Conservation (phyloP, 2,797 vertebrate genomes). For the Sebastes cheni region DNA sequence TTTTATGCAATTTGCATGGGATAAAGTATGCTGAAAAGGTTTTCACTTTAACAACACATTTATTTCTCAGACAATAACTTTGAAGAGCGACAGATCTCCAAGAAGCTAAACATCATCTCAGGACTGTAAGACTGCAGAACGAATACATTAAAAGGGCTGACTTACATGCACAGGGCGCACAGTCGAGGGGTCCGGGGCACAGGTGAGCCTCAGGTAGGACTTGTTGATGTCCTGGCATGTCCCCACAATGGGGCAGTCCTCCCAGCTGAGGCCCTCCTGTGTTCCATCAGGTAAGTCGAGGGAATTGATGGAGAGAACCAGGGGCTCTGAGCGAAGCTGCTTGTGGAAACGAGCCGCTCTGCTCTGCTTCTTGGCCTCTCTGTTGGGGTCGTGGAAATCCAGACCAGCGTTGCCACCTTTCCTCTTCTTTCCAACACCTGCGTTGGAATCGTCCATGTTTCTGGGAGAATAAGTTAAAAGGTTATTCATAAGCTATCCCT, state of each 20-base stretch:
- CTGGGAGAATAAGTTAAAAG: conserved; percentile 36
- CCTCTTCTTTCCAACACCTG: conserved; percentile 81
- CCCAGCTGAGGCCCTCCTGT: conserved; percentile 89
- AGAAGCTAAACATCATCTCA: background rate
- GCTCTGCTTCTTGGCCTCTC: conserved; percentile 93
- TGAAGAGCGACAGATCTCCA: background rate
- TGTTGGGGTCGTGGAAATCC: conserved; percentile 91
- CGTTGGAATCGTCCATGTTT: conserved; percentile 79
- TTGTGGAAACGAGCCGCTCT: conserved; percentile 92
- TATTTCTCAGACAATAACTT: background rate
- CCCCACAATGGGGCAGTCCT: conserved; percentile 92
- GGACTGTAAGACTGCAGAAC: background rate
- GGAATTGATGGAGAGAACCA: conserved; percentile 88
- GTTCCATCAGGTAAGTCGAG: conserved; percentile 79
- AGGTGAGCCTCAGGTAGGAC: conserved; percentile 91
- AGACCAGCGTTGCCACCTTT: conserved; percentile 84
- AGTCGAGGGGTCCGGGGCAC: conserved; percentile 90
- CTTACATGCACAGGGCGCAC: conserved; percentile 88
- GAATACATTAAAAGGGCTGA: background rate
- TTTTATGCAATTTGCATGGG: background rate
- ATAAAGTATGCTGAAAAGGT: background rate
- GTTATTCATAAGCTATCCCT: background rate
- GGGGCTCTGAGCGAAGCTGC: conserved; percentile 89
- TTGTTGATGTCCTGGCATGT: conserved; percentile 93
- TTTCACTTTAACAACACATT: background rate